These are phyloP conservation scores for Vespertilio murinus DNA, from an alignment of 2,797 vertebrate genomes.

Conservation along the genomic window DNA sequence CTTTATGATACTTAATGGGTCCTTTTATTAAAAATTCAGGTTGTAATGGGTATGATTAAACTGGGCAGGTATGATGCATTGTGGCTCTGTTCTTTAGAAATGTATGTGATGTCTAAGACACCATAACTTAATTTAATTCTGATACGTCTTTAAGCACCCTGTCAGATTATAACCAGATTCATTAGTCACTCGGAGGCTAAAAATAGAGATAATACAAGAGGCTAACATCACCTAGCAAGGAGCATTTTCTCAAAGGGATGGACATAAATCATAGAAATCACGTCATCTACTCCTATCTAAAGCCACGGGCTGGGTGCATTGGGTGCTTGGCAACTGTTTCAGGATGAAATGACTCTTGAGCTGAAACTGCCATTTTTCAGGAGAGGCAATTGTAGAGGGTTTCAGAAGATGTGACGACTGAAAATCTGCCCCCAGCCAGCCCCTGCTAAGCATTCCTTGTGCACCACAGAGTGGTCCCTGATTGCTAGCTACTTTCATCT, in stretches of 20 bases:
- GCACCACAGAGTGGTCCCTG: not conserved
- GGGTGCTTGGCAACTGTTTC: not conserved
- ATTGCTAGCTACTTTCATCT: not conserved
- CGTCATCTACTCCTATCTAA: not conserved
- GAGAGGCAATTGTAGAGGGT: not conserved
- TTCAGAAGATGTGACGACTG: not conserved
- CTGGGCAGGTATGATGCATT: not conserved
- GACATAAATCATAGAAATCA: not conserved
- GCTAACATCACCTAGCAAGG: constrained; percentile 36
- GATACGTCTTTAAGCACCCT: constrained; percentile 51
- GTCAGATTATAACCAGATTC: constrained; percentile 61
- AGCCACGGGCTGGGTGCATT: not conserved
- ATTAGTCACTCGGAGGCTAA: constrained; percentile 51
- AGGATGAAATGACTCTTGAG: not conserved
- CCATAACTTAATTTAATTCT: constrained; percentile 58
- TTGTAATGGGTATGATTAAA: not conserved
- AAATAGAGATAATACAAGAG: constrained; percentile 51
- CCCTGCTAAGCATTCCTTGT: not conserved
- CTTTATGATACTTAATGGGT: not conserved
- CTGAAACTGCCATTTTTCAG: not conserved
- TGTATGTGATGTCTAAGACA: not conserved
- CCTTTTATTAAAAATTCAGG: not conserved
- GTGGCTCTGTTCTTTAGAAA: constrained; percentile 49
- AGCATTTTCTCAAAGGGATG: not conserved
- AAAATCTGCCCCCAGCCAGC: not conserved